phyloP scores from a whole-genome alignment of 2,888 invertebrate genomes.

The Craniophora ligustri region DNA sequence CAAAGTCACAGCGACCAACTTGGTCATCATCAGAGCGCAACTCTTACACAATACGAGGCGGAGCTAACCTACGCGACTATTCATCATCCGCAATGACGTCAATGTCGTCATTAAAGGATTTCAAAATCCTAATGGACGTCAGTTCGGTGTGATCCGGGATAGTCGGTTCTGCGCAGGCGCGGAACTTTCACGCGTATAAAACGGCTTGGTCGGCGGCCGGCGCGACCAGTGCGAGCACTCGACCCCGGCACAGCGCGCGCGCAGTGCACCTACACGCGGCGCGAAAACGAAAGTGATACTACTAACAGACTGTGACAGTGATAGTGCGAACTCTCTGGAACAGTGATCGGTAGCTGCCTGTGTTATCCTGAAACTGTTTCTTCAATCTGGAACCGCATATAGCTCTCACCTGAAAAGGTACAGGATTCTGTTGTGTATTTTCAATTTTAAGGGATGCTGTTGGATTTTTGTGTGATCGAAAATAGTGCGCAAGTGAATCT shows the following conservation, averaged over 20 bases:
- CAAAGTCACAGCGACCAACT: constrained; percentile 13
- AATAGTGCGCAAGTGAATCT: constrained; percentile 45
- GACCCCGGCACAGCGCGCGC: constrained; percentile 66
- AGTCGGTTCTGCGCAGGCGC: constrained; percentile 68
- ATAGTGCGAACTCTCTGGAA: constrained; percentile 82
- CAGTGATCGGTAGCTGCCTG: constrained; percentile 84
- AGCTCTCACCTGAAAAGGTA: constrained; percentile 80
- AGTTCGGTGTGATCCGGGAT: constrained; percentile 80
- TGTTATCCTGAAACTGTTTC: constrained; percentile 86
- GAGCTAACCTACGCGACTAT: constrained; percentile 40
- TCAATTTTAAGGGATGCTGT: constrained; percentile 42
- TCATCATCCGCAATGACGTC: constrained; percentile 58
- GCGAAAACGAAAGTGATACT: constrained; percentile 83
- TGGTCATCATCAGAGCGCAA: constrained; percentile 6
- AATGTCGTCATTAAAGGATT: constrained; percentile 79
- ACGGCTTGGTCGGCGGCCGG: constrained; percentile 72
- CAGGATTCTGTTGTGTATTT: constrained; percentile 68
- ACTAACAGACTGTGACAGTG: constrained; percentile 77
- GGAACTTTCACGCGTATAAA: constrained; percentile 88
- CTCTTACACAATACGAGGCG: constrained; percentile 35
- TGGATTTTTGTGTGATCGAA: constrained; percentile 41
- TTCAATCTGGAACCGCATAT: constrained; percentile 65
- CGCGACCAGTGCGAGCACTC: constrained; percentile 81
- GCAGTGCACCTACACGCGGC: constrained; percentile 60
- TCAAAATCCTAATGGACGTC: constrained; percentile 76